Evolutionary conservation across 2,888 invertebrate species (phyloP).

Genomic region (Agrochola lota): DNA sequence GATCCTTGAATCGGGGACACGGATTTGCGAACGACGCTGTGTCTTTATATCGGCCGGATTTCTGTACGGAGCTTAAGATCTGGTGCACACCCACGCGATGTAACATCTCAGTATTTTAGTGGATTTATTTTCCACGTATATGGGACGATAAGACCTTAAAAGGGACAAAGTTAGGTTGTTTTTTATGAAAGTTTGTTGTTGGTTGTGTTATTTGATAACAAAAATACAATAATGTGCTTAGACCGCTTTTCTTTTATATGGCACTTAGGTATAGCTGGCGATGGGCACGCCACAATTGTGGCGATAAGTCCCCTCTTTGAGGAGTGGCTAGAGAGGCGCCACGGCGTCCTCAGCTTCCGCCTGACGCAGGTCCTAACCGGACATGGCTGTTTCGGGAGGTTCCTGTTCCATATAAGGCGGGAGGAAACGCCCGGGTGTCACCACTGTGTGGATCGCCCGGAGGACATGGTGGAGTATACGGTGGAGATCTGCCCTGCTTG

Average conservation of each 20-base stretch:
- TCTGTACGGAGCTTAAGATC: slow-evolving; percentile 38
- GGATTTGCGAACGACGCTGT: slow-evolving; percentile 52
- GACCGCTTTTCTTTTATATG: neutral
- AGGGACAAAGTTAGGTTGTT: neutral
- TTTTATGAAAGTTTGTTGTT: neutral
- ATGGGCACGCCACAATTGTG: no score
- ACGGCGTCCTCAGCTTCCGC: no score
- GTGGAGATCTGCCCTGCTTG: no score
- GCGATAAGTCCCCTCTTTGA: no score
- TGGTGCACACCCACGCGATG: slow-evolving; percentile 30
- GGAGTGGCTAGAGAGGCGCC: no score
- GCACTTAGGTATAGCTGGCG: neutral
- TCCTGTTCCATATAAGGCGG: no score
- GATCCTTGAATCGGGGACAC: slow-evolving; percentile 47
- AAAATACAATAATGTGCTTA: neutral
- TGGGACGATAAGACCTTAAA: slow-evolving; percentile 7
- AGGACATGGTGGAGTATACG: no score
- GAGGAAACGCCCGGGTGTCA: no score
- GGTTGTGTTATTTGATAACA: neutral
- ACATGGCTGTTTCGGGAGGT: no score
- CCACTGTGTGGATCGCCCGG: no score
- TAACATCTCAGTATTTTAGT: slow-evolving; percentile 18
- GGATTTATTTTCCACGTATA: slow-evolving; percentile 38
- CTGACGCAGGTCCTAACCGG: no score
- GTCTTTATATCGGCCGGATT: slow-evolving; percentile 46